A percentile compares a stretch with the other conserved stretches of the same genome.
Evolutionary conservation across 2,113 vertebrate species (phyloP).

Genomic region (Rostratula benghalensis): DNA sequence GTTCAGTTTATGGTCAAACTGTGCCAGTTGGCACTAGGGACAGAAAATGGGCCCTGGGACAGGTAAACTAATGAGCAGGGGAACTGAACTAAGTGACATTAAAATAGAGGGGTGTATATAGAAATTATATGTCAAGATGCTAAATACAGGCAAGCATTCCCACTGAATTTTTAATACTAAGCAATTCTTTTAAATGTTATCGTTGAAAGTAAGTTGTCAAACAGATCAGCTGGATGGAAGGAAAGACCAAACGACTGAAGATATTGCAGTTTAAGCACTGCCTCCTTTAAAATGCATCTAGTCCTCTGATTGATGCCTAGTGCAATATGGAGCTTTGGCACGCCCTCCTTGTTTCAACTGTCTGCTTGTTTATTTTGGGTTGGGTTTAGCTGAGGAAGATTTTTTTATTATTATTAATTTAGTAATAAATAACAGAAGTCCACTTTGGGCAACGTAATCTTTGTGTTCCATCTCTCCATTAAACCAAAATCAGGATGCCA

Average conservation of each 20-base stretch:
- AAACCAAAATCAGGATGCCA: background rate
- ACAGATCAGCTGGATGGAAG: background rate
- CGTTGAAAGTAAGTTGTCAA: background rate
- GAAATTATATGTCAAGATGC: background rate
- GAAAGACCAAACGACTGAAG: background rate
- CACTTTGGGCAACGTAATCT: background rate
- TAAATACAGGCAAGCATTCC: background rate
- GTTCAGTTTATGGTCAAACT: background rate
- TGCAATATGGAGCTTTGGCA: background rate
- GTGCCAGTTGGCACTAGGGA: background rate
- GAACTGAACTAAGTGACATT: background rate
- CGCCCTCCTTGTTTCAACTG: background rate
- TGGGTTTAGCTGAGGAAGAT: background rate
- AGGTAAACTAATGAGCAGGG: background rate
- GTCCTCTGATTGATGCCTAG: background rate
- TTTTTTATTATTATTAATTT: background rate
- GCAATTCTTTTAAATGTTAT: background rate
- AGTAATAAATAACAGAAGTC: background rate
- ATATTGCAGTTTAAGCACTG: background rate
- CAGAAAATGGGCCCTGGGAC: background rate
- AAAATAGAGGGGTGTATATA: background rate
- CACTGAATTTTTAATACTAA: background rate
- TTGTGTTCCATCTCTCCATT: background rate
- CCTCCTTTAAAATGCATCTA: background rate
- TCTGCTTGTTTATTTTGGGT: background rate